phyloP scores from a whole-genome alignment of 2,113 vertebrate genomes.

The Cromileptes altivelis region DNA sequence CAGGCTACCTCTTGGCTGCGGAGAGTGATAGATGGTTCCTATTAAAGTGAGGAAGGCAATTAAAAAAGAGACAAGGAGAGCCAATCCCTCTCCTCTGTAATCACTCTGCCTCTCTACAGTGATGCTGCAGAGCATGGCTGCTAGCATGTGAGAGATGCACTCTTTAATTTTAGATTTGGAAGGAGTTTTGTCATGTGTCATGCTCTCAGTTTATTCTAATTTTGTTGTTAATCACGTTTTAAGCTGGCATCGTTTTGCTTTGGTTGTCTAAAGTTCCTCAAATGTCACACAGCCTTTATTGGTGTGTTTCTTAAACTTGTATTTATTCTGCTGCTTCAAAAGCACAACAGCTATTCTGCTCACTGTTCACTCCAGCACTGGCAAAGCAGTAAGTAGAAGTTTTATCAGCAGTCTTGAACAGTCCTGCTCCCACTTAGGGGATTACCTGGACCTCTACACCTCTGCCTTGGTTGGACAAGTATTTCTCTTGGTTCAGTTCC shows the following conservation, averaged over 20 bases:
- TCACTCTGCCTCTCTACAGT: constrained; percentile 42
- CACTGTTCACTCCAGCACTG: neutral
- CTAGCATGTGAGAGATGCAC: constrained; percentile 6
- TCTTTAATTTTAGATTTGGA: constrained; percentile 6
- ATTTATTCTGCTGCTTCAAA: neutral
- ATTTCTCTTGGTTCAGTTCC: constrained; percentile 20
- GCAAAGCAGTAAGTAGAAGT: neutral
- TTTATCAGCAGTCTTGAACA: constrained; percentile 6
- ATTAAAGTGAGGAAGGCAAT: constrained; percentile 79
- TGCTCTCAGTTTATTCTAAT: neutral
- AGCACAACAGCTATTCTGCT: neutral
- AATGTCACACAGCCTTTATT: neutral
- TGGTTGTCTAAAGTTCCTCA: neutral
- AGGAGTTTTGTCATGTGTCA: neutral
- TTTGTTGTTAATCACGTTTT: constrained; percentile 16
- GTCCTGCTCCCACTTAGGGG: constrained; percentile 22
- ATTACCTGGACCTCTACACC: constrained; percentile 31
- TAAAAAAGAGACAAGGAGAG: constrained; percentile 68
- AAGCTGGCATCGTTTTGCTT: constrained; percentile 13
- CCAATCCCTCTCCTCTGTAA: constrained; percentile 63
- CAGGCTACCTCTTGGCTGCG: constrained; percentile 31
- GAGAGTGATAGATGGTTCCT: constrained; percentile 76
- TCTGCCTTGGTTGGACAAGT: neutral
- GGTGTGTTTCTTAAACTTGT: neutral
- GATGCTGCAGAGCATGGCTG: constrained; percentile 23